Evolutionary conservation across 2,888 invertebrate species (phyloP), one percentile per base, ranked within the genome.

Genomic region (Ornithoptera priamus): DNA sequence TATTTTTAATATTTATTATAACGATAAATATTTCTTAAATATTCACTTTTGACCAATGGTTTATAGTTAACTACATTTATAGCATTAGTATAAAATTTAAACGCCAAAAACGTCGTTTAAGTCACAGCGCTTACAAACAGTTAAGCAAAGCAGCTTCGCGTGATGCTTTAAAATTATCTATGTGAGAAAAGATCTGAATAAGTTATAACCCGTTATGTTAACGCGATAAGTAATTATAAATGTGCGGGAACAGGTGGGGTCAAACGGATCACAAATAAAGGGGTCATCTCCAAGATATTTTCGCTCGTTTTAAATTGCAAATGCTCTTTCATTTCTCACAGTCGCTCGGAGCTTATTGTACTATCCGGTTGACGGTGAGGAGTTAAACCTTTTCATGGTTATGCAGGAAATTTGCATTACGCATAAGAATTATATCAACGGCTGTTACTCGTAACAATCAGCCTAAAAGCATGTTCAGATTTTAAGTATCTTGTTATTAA

Each of bases 161-260:
- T 39, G 57, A 65, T n/a, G 39, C 36, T 57, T 24, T 39, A 22
- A 65, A 39, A 56, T 75, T 75, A 79, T 75, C 76, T 2, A 39
- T 78, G 83, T 82, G 85, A 81, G 85, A 86, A 81, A 81, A 72
- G 50, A 59, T 46, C 17, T 1, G 5, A 64, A 60, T 17, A 22
- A 18, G 2, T 61, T n/a, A 6, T 7, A 57, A 65, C 69, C 2
- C 6, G 65, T 65, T 65, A 69, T 69, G 66, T 39, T 42, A 69
- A 69, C 63, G 24, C 20, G 12, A 65, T 73, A 72, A 70, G 73
- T 77, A 81, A 82, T 82, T 82, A 82, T 77, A 72, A 77, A 80
- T 81, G 80, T 74, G 77, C 75, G 72, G 75, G 46, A 80, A 84
- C 90, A 91, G 91, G 90, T 91, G 89, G 77, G 89, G 90, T 90